Base-by-base conservation (phyloP, 1,140 invertebrate species). In the Choristoneura fumiferana region DNA sequence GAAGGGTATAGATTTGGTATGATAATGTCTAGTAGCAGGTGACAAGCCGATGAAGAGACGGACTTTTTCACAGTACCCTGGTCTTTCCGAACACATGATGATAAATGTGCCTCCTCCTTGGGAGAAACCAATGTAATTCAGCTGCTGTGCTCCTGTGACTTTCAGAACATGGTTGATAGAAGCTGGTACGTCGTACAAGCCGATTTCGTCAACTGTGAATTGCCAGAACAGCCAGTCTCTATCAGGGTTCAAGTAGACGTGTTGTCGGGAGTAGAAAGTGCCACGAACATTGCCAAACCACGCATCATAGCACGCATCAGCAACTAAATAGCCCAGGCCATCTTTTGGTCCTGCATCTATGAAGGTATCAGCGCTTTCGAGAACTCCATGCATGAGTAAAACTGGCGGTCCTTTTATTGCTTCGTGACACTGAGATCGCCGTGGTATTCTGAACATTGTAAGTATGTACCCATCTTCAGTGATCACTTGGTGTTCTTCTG, bases 231-330 rank as follows among this genome's bases (percentile, higher is more conserved):
- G 71, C 15, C 83, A 1, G 17, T 91, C 71, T 43, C 92, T 82
- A 85, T 93, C 93, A n/a, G 91, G 76, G 35, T 86, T 84, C 1
- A 93, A 62, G 13, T 52, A 73, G 5, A 71, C 74, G 70, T 93
- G 92, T 39, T 83, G 74, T 55, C 81, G 84, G 0, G 92, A 92
- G 66, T 94, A 93, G 29, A 83, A 88, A 60, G 93, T 94, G 2
- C 93, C 93, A 38, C 93, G 80, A 12, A 84, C 85, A 71, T 94
- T 94, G 1, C 92, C 88, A 60, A 94, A 67, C 94, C 93, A 95
- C 1, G 94, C 92, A 63, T 94, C 93, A 63, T 92, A 94, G 8
- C 92, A 92, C 54, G 77, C 65, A 69, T 93, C 92, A 1, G 92
- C 90, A n/a, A 94, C 67, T 17, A 91, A 67, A 65, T 90, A 93